phyloP scores from a whole-genome alignment of 2,888 invertebrate genomes.

The Alitta virens region DNA sequence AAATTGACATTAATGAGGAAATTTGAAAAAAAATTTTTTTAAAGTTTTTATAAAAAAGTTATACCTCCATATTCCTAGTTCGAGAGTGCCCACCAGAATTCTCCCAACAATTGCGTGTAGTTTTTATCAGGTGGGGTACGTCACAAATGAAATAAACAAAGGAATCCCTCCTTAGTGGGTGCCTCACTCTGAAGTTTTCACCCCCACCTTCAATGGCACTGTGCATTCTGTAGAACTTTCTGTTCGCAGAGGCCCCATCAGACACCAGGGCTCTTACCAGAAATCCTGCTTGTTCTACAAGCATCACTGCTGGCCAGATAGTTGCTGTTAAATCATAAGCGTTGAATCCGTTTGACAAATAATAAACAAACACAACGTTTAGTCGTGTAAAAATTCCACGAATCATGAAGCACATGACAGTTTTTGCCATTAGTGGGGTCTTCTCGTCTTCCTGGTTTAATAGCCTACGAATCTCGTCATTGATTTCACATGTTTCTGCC shows the following conservation, averaged over 20 bases:
- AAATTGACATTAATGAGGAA: too few species aligned
- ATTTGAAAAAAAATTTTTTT: too few species aligned
- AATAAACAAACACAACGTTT: background rate
- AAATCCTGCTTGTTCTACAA: background rate
- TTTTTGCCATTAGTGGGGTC: background rate
- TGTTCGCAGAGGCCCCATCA: background rate
- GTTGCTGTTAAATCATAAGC: background rate
- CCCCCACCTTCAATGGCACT: background rate
- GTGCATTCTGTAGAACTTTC: background rate
- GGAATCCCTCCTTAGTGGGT: background rate
- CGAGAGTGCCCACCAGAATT: background rate
- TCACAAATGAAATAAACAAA: background rate
- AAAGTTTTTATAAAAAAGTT: too few species aligned
- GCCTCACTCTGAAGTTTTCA: background rate
- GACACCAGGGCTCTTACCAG: background rate
- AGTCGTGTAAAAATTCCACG: background rate
- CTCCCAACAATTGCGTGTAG: background rate
- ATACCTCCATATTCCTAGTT: background rate
- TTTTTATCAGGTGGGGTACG: background rate
- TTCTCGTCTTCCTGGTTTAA: background rate
- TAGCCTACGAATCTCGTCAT: background rate
- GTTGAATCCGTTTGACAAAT: background rate
- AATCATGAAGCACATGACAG: background rate
- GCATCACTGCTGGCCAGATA: background rate
- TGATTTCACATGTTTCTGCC: background rate